Percentiles rank a stretch among this genome's conserved stretches.
Conservation (phyloP, 2,113 vertebrate species). For the Nothoprocta perdicaria region DNA sequence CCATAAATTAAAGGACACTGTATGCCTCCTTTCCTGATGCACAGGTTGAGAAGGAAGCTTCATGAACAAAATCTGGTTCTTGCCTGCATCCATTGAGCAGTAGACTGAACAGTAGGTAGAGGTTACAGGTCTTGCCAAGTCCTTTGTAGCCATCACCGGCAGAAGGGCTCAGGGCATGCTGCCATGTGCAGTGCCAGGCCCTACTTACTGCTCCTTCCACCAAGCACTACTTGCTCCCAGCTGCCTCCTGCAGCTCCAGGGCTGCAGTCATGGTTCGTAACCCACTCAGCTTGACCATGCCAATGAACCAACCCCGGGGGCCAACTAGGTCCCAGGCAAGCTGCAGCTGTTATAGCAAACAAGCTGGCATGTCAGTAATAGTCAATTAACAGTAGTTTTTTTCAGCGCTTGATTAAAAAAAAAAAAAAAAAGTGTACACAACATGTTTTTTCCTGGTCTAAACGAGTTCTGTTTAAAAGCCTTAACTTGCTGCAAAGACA, state of each 20-base stretch:
- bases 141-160: neutral
- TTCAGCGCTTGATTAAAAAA: neutral
- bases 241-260: neutral
- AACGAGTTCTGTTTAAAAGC: neutral
- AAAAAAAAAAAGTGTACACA: neutral
- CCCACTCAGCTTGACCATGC: neutral
- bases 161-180: neutral
- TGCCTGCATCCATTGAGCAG: neutral
- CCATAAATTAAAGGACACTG: neutral
- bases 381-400: neutral
- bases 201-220: neutral
- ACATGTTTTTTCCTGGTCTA: neutral
- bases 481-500: neutral
- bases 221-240: neutral
- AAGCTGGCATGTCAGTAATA: rapidly evolving
- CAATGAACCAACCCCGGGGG: neutral
- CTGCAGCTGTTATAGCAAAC: neutral
- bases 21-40: neutral
- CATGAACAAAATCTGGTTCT: neutral
- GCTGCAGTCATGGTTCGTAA: neutral
- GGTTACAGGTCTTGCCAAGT: neutral
- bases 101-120: neutral
- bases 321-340: neutral
- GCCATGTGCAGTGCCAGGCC: neutral
- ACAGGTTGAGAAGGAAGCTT: neutral